Conservation (phyloP, 2,797 vertebrate species). For the Hypotaenidia philippensis region DNA sequence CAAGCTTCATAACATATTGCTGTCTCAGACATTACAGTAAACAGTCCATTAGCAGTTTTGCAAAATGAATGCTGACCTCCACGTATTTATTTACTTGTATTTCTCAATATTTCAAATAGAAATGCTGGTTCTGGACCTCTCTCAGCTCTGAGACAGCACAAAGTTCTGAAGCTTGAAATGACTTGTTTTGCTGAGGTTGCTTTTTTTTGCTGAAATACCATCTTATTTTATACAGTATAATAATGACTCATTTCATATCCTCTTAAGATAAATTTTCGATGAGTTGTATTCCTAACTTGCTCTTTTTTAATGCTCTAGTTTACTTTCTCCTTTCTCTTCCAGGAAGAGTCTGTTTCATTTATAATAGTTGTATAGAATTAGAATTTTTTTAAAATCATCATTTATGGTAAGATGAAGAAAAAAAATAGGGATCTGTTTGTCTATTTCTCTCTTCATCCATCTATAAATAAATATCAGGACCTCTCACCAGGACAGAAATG, state of each 20-base stretch:
- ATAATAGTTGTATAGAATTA: neutral
- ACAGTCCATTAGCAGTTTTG: conserved; percentile 56
- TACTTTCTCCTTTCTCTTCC: neutral
- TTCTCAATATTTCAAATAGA: conserved; percentile 56
- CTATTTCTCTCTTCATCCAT: neutral
- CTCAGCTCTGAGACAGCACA: conserved; percentile 64
- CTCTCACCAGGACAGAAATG: neutral
- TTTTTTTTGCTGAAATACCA: conserved; percentile 43
- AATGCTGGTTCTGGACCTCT: conserved; percentile 19
- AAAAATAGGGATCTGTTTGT: neutral
- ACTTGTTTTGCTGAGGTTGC: conserved; percentile 43
- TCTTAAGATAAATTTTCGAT: conserved; percentile 41
- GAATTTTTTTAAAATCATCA: neutral
- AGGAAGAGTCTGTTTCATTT: neutral
- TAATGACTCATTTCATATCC: conserved; percentile 43
- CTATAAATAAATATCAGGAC: neutral
- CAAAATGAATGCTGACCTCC: conserved; percentile 73
- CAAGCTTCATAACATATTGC: conserved; percentile 74
- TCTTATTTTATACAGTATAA: conserved; percentile 33
- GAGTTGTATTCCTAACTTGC: neutral
- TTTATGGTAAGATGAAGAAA: neutral
- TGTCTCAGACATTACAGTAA: conserved; percentile 65
- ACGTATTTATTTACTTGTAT: conserved; percentile 57
- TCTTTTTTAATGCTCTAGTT: neutral
- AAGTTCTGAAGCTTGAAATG: conserved; percentile 66